Conservation (phyloP, 2,797 vertebrate genomes). For the Pseudochirops cupreus region DNA sequence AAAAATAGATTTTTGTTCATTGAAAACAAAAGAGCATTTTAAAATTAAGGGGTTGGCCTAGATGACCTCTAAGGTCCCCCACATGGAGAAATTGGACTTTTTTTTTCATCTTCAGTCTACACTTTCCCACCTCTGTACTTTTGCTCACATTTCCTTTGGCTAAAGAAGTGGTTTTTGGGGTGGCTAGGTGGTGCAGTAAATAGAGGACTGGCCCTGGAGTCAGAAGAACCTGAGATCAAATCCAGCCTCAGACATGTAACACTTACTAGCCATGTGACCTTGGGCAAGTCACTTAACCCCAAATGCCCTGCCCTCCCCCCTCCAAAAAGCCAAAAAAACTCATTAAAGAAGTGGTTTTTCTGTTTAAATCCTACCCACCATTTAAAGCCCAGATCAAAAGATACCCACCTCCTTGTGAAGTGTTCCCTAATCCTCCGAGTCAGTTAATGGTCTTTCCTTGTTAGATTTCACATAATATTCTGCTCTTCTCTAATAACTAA, state of each 20-base stretch:
- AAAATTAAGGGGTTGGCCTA: not conserved
- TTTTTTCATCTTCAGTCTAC: not conserved
- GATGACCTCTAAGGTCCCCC: not conserved
- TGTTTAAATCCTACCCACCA: not conserved
- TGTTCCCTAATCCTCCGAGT: not conserved
- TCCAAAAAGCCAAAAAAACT: too few species aligned
- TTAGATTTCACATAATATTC: not conserved
- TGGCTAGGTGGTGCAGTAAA: too few species aligned
- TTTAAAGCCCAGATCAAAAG: not conserved
- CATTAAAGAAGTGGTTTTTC: not conserved
- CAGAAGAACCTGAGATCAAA: too few species aligned
- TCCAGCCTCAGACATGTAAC: too few species aligned
- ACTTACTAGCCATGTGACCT: too few species aligned
- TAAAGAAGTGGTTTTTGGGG: not conserved
- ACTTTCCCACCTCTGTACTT: not conserved
- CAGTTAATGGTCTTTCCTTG: not conserved
- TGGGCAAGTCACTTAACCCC: too few species aligned
- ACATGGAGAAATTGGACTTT: not conserved
- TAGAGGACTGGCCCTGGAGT: too few species aligned
- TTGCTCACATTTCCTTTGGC: not conserved
- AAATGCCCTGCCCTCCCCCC: too few species aligned
- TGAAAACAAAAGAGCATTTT: not conserved
- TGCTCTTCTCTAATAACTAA: not conserved
- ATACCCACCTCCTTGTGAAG: not conserved
- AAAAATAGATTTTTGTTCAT: not conserved